Conservation (phyloP, 2,888 invertebrate species). For the Ochlodes sylvanus region DNA sequence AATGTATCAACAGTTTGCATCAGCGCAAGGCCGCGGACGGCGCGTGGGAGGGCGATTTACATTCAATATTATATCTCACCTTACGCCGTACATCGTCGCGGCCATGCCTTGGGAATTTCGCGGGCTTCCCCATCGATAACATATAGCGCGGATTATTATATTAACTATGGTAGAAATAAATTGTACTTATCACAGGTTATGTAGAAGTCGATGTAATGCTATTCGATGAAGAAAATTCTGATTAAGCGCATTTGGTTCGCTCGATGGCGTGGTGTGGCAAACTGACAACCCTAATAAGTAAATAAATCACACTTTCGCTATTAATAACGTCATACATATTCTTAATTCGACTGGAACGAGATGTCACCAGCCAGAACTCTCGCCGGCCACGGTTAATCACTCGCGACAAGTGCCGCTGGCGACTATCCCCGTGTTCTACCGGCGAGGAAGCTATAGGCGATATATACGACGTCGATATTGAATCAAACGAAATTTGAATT, state of each 20-base stretch:
- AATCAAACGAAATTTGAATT: no score
- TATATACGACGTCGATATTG: not conserved
- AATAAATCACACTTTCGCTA: constrained; percentile 10
- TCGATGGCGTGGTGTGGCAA: not conserved
- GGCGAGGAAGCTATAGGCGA: not conserved
- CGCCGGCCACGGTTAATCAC: constrained; percentile 52
- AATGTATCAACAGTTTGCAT: constrained; percentile 36
- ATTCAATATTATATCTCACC: constrained; percentile 38
- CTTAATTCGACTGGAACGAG: constrained; percentile 20
- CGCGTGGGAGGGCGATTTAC: constrained; percentile 46
- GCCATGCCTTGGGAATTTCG: constrained; percentile 23
- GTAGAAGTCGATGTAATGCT: not conserved
- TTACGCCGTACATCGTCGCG: constrained; percentile 12
- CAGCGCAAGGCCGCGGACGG: constrained; percentile 45
- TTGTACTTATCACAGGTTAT: not conserved
- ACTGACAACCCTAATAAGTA: not conserved
- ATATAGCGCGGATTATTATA: constrained; percentile 13
- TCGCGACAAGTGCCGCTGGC: constrained; percentile 56
- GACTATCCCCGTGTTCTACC: not conserved
- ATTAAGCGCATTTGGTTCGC: not conserved
- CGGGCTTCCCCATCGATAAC: constrained; percentile 34
- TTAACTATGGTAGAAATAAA: not conserved
- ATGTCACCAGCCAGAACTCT: constrained; percentile 22
- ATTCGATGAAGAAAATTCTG: not conserved
- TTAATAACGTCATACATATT: constrained; percentile 19